Evolutionary conservation across 2,888 invertebrate genomes (phyloP), one percentile per base, ranked within the genome.

Genomic region (Helleia helle): DNA sequence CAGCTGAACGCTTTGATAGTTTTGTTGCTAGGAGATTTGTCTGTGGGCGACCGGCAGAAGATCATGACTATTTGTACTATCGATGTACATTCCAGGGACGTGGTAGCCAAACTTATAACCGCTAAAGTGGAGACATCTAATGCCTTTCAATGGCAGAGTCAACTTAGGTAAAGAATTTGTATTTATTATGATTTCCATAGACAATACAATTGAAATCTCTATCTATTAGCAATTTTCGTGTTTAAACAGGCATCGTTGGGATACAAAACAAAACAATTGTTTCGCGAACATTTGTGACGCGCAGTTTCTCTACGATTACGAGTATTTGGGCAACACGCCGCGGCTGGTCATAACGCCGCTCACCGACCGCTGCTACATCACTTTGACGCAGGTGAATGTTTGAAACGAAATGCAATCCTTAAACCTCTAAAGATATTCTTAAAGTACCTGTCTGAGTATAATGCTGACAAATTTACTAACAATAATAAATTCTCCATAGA

Each of bases 41-140:
- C 90, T 0, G 86, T 89, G 0, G 93, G 93, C 1, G 95, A 96
- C 56, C 88, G 97, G 8, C 96, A 96, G 71, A 97, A 97, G 73
- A 95, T 97, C 55, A 97, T 96, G 94, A 96, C 97, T 0, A 93
- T 98, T 57, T 97, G 97, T 72, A 97, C 97, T 2, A 96, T 95
- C 45, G 95, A 96, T 65, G 97, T 97, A 1, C 97, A 97, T 62
- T 95, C 96, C 3, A 86, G 97, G 59, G 97, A 97, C 68, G 96
- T 97, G 4, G 95, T 97, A 0, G 90, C 91, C 0, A 96, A 95
- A 65, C 89, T 97, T 62, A 95, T 97, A 42, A 50, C 81, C 0
- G 89, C 91, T 52, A 95, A 94, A 70, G 93, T 96, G 0, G 95
- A 95, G 50, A 88, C 86, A 34, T 87, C 90, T 0, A 88, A 90